Conservation (phyloP, 2,797 vertebrate genomes). For the Lepilemur septentrionalis region DNA sequence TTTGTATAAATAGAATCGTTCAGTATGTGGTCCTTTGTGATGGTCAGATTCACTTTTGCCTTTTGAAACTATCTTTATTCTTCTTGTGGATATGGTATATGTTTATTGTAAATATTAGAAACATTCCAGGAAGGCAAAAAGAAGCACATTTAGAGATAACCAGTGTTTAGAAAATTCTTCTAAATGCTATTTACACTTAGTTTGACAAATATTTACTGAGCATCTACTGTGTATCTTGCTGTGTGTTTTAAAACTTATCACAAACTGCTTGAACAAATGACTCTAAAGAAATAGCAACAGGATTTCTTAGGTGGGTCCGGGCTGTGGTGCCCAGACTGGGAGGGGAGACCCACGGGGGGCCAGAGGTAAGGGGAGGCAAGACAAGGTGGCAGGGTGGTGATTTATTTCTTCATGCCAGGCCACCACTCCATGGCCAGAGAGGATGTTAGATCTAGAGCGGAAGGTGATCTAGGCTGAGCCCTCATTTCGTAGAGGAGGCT, state of each 20-base stretch:
- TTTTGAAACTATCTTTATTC: conserved; percentile 2
- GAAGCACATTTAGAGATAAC: not conserved
- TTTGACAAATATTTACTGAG: not conserved
- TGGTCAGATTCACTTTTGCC: not conserved
- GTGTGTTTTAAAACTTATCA: not conserved
- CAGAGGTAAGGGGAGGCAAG: not conserved
- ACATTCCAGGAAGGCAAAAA: not conserved
- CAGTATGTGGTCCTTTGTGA: not conserved
- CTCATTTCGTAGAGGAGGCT: not conserved
- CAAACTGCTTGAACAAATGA: not conserved
- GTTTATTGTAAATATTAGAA: not conserved
- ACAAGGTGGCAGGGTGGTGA: not conserved
- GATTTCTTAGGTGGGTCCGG: not conserved
- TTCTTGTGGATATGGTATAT: not conserved
- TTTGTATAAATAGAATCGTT: not conserved
- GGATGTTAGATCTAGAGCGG: not conserved
- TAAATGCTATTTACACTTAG: not conserved
- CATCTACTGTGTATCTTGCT: not conserved
- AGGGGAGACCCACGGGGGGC: too few relatives aligned
- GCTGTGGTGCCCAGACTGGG: not conserved
- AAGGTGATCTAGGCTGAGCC: not conserved
- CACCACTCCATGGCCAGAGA: not conserved
- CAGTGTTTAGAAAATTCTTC: conserved; percentile 23
- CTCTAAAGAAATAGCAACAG: not conserved
- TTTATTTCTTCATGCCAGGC: not conserved